Evolutionary conservation across 2,797 vertebrate genomes (phyloP).

Genomic region (Cheirogaleus major): DNA sequence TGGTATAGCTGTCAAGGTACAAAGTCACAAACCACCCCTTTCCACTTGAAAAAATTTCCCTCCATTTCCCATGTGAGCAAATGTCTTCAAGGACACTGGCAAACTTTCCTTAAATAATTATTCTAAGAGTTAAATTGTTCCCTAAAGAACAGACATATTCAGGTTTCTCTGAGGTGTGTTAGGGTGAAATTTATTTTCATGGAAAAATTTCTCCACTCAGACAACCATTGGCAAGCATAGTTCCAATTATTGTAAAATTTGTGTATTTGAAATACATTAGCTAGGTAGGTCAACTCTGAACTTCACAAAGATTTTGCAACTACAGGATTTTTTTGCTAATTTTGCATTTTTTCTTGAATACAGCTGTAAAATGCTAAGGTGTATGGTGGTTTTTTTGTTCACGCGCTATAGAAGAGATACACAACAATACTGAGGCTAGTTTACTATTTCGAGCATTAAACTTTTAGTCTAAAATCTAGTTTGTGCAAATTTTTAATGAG

Average conservation of each 20-base stretch:
- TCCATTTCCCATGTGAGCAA: neutral
- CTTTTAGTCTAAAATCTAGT: constrained; percentile 43
- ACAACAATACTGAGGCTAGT: neutral
- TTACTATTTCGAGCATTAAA: constrained; percentile 16
- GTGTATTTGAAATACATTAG: constrained; percentile 29
- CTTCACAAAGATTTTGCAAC: constrained; percentile 37
- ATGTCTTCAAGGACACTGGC: neutral
- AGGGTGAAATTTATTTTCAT: neutral
- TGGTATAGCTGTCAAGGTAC: neutral
- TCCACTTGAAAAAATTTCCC: neutral
- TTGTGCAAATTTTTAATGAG: constrained; percentile 46
- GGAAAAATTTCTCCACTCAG: neutral
- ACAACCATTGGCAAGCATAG: neutral
- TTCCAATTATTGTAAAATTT: neutral
- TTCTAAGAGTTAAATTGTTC: neutral
- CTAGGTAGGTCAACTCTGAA: neutral
- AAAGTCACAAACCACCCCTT: neutral
- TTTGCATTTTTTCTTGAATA: constrained; percentile 8
- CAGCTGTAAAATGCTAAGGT: constrained; percentile 35
- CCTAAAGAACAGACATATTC: neutral
- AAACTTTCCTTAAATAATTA: neutral
- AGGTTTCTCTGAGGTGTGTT: neutral
- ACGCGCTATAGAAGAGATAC: neutral
- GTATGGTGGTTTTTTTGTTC: neutral
- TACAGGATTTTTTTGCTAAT: constrained; percentile 39